A percentile compares a stretch with the other conserved stretches of the same genome.
phyloP scores from a whole-genome alignment of 2,113 vertebrate species.

The Psilopsiagon aurifrons region DNA sequence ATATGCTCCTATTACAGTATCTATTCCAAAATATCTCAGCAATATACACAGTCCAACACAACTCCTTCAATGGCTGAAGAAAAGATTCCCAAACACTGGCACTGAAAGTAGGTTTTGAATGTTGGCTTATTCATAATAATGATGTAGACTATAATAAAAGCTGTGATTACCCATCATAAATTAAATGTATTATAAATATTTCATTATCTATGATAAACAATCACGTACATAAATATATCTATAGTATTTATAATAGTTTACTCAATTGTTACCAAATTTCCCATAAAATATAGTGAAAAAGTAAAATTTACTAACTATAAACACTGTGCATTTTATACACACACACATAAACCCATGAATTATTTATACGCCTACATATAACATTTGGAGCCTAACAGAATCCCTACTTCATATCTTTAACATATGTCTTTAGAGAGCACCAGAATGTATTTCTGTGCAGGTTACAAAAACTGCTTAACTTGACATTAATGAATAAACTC shows the following conservation, averaged over 20 bases:
- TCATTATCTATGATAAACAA: neutral
- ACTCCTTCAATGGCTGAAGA: neutral
- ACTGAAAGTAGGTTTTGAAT: neutral
- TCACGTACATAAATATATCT: neutral
- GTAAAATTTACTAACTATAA: neutral
- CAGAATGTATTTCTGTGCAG: neutral
- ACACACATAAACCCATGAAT: neutral
- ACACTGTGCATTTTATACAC: neutral
- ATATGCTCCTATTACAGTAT: neutral
- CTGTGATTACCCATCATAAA: neutral
- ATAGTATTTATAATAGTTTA: neutral
- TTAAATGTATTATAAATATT: neutral
- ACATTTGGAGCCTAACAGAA: neutral
- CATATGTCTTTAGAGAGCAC: neutral
- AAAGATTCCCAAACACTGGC: neutral
- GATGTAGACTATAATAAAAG: neutral
- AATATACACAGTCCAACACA: neutral
- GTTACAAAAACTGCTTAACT: neutral
- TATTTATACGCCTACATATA: neutral
- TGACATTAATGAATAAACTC: neutral
- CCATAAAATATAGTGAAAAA: neutral
- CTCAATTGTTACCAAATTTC: neutral
- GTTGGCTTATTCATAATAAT: neutral
- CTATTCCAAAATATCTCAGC: neutral
- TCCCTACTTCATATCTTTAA: neutral